phyloP scores from a whole-genome alignment of 2,113 vertebrate genomes.

The Cariama cristata region DNA sequence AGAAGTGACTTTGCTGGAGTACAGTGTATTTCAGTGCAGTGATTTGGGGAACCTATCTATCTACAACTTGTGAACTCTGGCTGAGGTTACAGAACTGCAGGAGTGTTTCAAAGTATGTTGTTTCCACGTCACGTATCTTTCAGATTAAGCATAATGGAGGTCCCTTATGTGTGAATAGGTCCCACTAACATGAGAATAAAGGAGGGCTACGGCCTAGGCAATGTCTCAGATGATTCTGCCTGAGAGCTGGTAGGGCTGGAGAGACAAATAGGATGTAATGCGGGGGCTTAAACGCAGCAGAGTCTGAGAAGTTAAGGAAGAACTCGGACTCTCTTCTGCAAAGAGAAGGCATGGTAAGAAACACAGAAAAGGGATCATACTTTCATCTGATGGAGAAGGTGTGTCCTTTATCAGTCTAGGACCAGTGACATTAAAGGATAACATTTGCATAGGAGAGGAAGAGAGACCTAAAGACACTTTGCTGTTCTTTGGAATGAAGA shows the following conservation, averaged over 20 bases:
- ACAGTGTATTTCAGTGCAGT: not conserved
- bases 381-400: not conserved
- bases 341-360: not conserved
- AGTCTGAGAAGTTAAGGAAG: not conserved
- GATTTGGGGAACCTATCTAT: slow-evolving; percentile 16
- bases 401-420: not conserved
- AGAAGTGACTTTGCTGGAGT: not conserved
- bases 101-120: slow-evolving; percentile 36
- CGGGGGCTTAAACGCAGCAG: not conserved
- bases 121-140: not conserved
- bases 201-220: not conserved
- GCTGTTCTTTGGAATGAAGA: not conserved
- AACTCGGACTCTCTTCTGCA: not conserved
- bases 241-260: not conserved
- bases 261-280: not conserved
- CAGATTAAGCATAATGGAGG: slow-evolving; percentile 24
- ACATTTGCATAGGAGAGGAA: slow-evolving; percentile 9
- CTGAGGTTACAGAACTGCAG: not conserved
- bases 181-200: not conserved
- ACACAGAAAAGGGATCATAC: not conserved
- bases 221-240: not conserved
- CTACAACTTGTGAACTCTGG: slow-evolving; percentile 32
- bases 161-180: not conserved
- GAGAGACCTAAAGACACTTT: not conserved
- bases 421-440: not conserved